Conservation (phyloP, 2,888 invertebrate genomes). For the Plagiodera versicolora region DNA sequence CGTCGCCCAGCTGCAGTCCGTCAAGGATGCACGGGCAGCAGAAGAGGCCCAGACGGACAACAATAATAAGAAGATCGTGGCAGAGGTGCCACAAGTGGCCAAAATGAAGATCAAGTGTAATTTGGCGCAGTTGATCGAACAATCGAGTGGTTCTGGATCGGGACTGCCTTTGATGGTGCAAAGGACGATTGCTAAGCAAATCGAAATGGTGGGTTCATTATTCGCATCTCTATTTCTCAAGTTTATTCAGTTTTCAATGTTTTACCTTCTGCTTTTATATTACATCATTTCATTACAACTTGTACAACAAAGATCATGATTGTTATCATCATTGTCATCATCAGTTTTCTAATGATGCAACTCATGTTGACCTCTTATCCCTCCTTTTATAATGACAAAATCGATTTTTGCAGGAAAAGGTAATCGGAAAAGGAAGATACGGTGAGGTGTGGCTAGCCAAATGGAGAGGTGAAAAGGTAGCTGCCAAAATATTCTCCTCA, state of each 20-base stretch:
- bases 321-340: no score
- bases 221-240: no score
- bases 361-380: no score
- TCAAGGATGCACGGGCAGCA: no score
- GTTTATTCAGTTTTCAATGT: no score
- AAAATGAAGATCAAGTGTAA: not conserved
- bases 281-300: no score
- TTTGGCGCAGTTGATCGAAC: conserved; percentile 13
- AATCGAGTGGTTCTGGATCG: conserved; percentile 15
- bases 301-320: no score
- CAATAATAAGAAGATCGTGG: not conserved
- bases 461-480: conserved; percentile 32
- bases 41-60: not conserved
- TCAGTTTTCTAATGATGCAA: no score
- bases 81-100: no score
- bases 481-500: conserved; percentile 31
- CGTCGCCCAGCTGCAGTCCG: no score
- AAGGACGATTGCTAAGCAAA: conserved; percentile 30
- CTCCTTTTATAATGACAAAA: not conserved
- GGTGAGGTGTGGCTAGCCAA: conserved; percentile 32
- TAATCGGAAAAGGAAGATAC: conserved; percentile 25
- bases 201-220: conserved; percentile 24
- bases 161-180: conserved; percentile 24
- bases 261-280: no score
- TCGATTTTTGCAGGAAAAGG: not conserved